phyloP scores from a whole-genome alignment of 2,797 vertebrate species.

The Gymnoscopelus microlampas region DNA sequence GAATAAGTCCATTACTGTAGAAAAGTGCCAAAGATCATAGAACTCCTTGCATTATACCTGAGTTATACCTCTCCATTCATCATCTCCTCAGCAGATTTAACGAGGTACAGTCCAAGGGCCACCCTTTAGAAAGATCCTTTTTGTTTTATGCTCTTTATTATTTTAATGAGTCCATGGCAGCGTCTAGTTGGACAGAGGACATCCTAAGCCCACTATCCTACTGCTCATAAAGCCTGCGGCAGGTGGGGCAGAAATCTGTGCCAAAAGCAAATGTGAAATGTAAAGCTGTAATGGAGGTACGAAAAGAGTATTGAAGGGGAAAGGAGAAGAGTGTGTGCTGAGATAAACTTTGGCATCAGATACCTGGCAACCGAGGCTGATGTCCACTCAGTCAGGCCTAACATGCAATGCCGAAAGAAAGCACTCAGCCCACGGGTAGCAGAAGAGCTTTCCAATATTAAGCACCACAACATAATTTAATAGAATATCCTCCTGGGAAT shows the following conservation, averaged over 20 bases:
- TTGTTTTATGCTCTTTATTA: slow-evolving; percentile 4
- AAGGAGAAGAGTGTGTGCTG: too few relatives aligned
- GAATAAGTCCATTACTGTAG: neutral
- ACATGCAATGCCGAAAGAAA: too few relatives aligned
- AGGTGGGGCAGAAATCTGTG: too few relatives aligned
- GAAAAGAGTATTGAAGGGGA: neutral
- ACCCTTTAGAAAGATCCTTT: slow-evolving; percentile 1
- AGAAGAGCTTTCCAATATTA: too few relatives aligned
- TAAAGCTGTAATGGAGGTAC: slow-evolving; percentile 1
- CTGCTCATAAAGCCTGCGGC: neutral
- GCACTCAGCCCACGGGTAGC: too few relatives aligned
- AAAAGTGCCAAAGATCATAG: slow-evolving; percentile 1
- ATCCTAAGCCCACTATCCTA: slow-evolving; percentile 1
- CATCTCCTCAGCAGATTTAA: neutral
- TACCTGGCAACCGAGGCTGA: too few relatives aligned
- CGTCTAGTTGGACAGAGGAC: slow-evolving; percentile 18
- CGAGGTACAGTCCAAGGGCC: neutral
- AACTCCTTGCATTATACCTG: neutral
- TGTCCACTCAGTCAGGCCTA: too few relatives aligned
- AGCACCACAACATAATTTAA: neutral
- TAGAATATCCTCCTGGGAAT: neutral
- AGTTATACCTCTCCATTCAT: slow-evolving; percentile 1
- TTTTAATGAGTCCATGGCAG: slow-evolving; percentile 4
- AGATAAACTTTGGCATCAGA: too few relatives aligned
- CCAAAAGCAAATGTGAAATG: neutral